Percentiles rank a stretch among this genome's conserved stretches.
phyloP scores from a whole-genome alignment of 2,888 invertebrate species.

The Nomada fabriciana region DNA sequence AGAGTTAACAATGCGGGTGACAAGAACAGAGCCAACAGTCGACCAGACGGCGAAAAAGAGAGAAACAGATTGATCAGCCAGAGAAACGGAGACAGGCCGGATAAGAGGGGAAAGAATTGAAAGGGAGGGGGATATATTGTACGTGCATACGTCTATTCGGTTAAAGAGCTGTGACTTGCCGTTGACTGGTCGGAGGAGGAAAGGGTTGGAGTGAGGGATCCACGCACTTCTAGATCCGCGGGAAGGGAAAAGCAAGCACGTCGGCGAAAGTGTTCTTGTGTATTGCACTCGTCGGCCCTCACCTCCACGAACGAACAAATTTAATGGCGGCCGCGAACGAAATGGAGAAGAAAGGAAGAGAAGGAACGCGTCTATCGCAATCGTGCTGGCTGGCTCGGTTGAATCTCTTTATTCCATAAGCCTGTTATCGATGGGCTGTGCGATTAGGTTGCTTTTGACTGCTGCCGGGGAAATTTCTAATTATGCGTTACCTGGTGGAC shows the following conservation, averaged over 20 bases:
- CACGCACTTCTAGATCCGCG: conserved; percentile 71
- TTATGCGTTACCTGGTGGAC: too few species aligned
- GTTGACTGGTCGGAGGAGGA: conserved; percentile 36
- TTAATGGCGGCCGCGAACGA: conserved; percentile 56
- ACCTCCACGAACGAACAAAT: conserved; percentile 66
- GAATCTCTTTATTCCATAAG: conserved; percentile 17
- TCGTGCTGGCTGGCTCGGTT: conserved; percentile 1
- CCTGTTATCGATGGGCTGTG: too few species aligned
- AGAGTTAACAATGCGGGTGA: conserved; percentile 28
- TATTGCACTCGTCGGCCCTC: conserved; percentile 62
- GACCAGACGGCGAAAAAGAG: background rate
- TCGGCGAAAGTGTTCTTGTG: conserved; percentile 82
- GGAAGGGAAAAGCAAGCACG: conserved; percentile 76
- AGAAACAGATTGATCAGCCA: conserved; percentile 13
- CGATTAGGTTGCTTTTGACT: too few species aligned
- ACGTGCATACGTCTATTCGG: conserved; percentile 60
- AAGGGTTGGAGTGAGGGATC: conserved; percentile 48
- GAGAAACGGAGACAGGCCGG: conserved; percentile 19
- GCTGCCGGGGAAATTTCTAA: too few species aligned
- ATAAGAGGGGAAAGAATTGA: conserved; percentile 19
- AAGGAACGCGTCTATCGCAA: conserved; percentile 34
- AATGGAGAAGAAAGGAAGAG: conserved; percentile 30
- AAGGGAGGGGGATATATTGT: conserved; percentile 58
- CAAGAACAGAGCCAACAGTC: conserved; percentile 5
- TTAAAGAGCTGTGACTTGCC: conserved; percentile 60